Base-by-base conservation (phyloP, 1,140 invertebrate genomes). In the Neodiprion pinetum region DNA sequence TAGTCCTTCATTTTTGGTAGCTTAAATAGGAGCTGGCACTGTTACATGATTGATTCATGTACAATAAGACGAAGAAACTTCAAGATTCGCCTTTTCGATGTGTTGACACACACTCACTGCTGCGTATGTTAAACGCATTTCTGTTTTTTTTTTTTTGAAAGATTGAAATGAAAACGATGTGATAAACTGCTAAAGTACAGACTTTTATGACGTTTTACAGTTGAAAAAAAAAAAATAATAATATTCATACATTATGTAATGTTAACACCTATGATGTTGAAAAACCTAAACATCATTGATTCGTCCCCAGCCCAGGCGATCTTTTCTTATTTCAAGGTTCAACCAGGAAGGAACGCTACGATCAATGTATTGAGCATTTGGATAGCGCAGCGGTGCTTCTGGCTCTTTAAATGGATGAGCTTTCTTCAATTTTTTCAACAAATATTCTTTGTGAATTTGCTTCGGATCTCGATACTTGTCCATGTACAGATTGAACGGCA, bases 401-500 rank as follows among this genome's bases (percentile, higher is more conserved):
- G 93, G 92, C 8, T 89, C 90, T 75, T 94, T 90, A 81, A 98
- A 98, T 0, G 97, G 97, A 90, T 97, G 91, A 40, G 93, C 90
- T 69, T 91, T 91, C 82, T 94, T 94, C 73, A 99, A 84, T 84
- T 96, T 96, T 61, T 93, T 92, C 69, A 95, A 80, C 21, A 99
- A 88, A 83, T 94, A 95, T 85, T 98, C 95, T 85, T 98, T 96
- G 68, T 93, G 91, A 0, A 97, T 91, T 76, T 98, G 92, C 88
- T 97, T 98, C 0, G 92, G 92, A 89, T 99, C 96, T 79, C 96
- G 91, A 82, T 98, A 97, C 80, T 92, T 93, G 84, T 99, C 97
- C 90, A 98, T 89, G 87, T 99, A 98, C 70, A 93, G 77, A 86
- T 96, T 96, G 82, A 99, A 99, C 7, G 97, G 91, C 86, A 94